Evolutionary conservation across 2,797 vertebrate genomes (phyloP).

Genomic region (Malurus splendens): DNA sequence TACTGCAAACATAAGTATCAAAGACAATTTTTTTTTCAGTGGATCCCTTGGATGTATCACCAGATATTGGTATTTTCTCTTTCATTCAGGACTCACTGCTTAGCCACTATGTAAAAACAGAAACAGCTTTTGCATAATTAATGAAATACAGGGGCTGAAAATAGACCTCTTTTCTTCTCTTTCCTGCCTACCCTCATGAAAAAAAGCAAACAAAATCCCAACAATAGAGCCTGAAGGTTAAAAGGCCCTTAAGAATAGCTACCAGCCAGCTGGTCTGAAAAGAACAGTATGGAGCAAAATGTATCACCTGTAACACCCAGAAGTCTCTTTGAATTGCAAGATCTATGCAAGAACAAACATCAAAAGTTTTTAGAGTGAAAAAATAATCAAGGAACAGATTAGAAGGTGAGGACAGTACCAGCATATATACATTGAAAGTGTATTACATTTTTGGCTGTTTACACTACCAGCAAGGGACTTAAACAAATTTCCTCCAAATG

Average conservation of each 20-base stretch:
- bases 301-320: not conserved
- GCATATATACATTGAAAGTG: not conserved
- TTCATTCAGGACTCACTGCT: not conserved
- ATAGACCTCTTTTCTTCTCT: not conserved
- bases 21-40: not conserved
- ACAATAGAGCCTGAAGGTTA: conserved; percentile 10
- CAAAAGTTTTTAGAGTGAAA: not conserved
- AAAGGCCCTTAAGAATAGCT: not conserved
- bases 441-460: not conserved
- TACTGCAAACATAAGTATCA: not conserved
- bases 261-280: not conserved
- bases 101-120: not conserved
- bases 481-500: not conserved
- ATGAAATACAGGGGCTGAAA: conserved; percentile 13
- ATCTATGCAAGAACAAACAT: not conserved
- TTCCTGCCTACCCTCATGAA: not conserved
- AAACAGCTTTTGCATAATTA: conserved; percentile 36
- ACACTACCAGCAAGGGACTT: not conserved
- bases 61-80: not conserved
- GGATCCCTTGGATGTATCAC: not conserved
- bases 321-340: not conserved
- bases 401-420: not conserved
- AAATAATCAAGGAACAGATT: not conserved
- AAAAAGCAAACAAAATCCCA: conserved; percentile 16
- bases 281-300: not conserved